Evolutionary conservation across 2,888 invertebrate species (phyloP).

Genomic region (Thera obeliscata): DNA sequence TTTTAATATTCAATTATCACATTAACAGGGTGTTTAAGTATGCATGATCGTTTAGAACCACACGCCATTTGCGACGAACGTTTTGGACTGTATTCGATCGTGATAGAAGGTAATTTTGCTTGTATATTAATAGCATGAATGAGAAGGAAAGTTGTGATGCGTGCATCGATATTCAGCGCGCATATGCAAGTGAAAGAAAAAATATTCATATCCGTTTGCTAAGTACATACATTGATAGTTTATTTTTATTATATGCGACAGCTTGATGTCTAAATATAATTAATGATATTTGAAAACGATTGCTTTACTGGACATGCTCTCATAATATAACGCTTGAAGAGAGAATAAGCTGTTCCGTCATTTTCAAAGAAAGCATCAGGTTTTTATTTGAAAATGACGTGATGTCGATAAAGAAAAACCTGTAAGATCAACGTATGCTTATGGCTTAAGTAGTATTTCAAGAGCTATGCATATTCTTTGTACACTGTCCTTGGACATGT

Average conservation of each 20-base stretch:
- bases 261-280: neutral
- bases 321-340: too few species aligned
- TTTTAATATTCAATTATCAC: slow-evolving; percentile 61
- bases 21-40: slow-evolving; percentile 48
- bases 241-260: neutral
- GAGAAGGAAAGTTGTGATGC: slow-evolving; percentile 68
- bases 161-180: slow-evolving; percentile 58
- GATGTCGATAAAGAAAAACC: too few species aligned
- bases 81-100: slow-evolving; percentile 18
- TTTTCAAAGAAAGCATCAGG: too few species aligned
- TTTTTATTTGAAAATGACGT: too few species aligned
- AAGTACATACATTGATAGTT: slow-evolving; percentile 28
- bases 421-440: too few species aligned
- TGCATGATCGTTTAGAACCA: slow-evolving; percentile 47
- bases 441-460: too few species aligned
- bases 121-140: slow-evolving; percentile 38
- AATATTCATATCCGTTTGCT: slow-evolving; percentile 50
- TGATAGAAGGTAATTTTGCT: slow-evolving; percentile 17
- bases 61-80: slow-evolving; percentile 20
- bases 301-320: neutral
- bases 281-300: slow-evolving; percentile 5
- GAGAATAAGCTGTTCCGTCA: too few species aligned
- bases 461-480: too few species aligned
- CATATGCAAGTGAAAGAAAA: slow-evolving; percentile 63
- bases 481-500: too few species aligned